Evolutionary conservation across 2,888 invertebrate genomes (phyloP).

Genomic region (Platerodrilus igneus): DNA sequence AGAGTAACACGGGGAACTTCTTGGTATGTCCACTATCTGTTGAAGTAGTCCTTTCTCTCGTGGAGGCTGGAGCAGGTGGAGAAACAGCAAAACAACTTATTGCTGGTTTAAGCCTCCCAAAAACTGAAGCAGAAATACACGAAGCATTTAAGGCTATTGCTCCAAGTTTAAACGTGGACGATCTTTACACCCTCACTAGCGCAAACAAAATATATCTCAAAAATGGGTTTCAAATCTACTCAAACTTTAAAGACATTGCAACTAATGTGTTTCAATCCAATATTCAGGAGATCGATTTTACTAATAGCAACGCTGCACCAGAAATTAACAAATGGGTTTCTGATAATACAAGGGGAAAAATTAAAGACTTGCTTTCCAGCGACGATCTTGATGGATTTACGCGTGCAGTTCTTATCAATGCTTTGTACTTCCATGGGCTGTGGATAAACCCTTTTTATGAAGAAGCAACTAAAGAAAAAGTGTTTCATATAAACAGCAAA

Average conservation of each 20-base stretch:
- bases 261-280: conserved; percentile 58
- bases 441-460: too few relatives aligned
- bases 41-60: conserved; percentile 38
- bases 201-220: conserved; percentile 60
- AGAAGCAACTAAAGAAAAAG: too few relatives aligned
- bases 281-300: conserved; percentile 47
- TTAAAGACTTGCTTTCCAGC: too few relatives aligned
- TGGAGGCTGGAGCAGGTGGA: conserved; percentile 38
- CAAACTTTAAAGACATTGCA: conserved; percentile 55
- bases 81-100: conserved; percentile 34
- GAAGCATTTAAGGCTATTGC: conserved; percentile 21
- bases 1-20: conserved; percentile 36
- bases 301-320: conserved; percentile 26
- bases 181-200: conserved; percentile 29
- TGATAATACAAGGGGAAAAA: too few relatives aligned
- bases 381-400: too few relatives aligned
- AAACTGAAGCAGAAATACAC: conserved; percentile 12
- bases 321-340: too few relatives aligned
- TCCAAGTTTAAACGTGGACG: conserved; percentile 22
- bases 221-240: conserved; percentile 50
- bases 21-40: conserved; percentile 41
- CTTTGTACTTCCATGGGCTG: too few relatives aligned
- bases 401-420: too few relatives aligned
- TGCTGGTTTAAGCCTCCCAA: conserved; percentile 24
- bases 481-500: too few relatives aligned